These are phyloP conservation scores for Scylla paramamosain DNA, from an alignment of 1,140 invertebrate genomes.

Conservation along the genomic window DNA sequence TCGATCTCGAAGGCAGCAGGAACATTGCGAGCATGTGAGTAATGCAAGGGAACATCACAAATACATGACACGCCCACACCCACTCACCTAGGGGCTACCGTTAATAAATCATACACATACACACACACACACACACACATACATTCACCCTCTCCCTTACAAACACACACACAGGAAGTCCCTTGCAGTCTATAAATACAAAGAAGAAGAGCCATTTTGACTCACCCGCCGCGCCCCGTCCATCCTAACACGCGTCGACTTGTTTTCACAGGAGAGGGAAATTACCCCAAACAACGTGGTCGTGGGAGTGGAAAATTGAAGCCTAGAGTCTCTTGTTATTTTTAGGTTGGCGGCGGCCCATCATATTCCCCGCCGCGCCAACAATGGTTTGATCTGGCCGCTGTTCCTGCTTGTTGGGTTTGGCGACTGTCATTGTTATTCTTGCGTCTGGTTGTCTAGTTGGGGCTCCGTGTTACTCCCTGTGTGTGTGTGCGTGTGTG, in stretches of 20 bases:
- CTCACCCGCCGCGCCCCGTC: background rate
- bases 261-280: background rate
- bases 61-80: too few species aligned
- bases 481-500: too few species aligned
- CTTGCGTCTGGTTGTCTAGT: background rate
- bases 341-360: background rate
- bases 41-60: too few species aligned
- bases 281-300: conserved; percentile 3
- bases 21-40: too few species aligned
- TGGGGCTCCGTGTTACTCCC: too few species aligned
- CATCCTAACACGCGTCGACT: background rate
- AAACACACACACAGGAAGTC: background rate
- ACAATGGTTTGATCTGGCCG: background rate
- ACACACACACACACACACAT: background rate
- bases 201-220: background rate
- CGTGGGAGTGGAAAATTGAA: background rate
- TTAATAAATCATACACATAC: background rate
- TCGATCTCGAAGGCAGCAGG: too few species aligned
- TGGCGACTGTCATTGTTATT: background rate
- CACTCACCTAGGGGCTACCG: too few species aligned
- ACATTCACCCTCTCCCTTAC: background rate
- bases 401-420: background rate
- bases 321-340: background rate
- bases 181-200: background rate
- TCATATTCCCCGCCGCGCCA: background rate